phyloP scores from a whole-genome alignment of 1,140 invertebrate species.

The Magallana angulata region DNA sequence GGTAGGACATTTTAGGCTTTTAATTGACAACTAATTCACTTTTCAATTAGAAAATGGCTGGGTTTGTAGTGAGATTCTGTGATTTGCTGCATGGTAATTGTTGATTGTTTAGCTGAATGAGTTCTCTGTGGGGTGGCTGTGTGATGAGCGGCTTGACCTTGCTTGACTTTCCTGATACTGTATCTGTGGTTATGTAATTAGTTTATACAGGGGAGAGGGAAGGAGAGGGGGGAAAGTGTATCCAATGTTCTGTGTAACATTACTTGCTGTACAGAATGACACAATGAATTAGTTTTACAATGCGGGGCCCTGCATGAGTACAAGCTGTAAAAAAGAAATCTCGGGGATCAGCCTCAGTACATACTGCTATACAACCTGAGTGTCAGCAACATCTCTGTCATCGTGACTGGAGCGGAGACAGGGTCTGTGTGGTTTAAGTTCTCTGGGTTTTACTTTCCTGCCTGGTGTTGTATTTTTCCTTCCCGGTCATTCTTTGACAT shows the following conservation, averaged over 20 bases:
- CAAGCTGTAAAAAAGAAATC: too few species aligned
- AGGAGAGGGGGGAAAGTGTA: too few species aligned
- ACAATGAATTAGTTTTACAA: too few species aligned
- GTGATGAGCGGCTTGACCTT: background rate
- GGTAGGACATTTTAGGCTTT: conserved; percentile 4
- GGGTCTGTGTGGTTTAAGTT: background rate
- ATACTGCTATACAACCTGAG: too few species aligned
- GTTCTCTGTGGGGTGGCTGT: background rate
- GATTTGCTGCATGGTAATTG: conserved; percentile 31
- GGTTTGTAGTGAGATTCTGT: background rate
- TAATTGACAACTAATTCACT: conserved; percentile 34
- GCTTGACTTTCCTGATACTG: conserved; percentile 3
- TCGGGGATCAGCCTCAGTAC: too few species aligned
- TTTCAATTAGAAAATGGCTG: background rate
- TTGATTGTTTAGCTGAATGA: conserved; percentile 23
- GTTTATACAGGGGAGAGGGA: background rate
- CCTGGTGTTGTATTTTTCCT: too few species aligned
- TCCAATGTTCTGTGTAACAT: too few species aligned
- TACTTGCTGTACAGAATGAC: too few species aligned
- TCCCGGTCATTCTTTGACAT: background rate
- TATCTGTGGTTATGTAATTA: conserved; percentile 9
- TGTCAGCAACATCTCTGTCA: too few species aligned
- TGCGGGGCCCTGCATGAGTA: too few species aligned
- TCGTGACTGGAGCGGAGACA: background rate
- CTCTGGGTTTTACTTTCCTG: background rate